A percentile compares a stretch with the other conserved stretches of the same genome.
Conservation (phyloP, 2,113 vertebrate genomes). For the Melozone crissalis region DNA sequence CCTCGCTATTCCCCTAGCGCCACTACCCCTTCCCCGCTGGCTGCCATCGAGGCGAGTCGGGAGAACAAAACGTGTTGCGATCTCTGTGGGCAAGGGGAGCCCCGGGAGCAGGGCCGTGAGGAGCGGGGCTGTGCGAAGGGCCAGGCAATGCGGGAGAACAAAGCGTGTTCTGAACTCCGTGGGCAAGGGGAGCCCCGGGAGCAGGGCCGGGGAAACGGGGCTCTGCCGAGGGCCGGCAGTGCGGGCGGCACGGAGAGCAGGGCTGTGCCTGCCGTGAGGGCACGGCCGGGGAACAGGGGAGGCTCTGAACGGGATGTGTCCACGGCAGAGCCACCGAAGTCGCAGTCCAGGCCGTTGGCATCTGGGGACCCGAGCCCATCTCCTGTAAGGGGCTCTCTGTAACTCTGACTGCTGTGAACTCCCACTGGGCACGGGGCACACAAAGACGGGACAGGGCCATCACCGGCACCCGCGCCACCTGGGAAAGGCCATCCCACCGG, state of each 20-base stretch:
- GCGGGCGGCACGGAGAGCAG: not conserved
- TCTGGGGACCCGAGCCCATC: not conserved
- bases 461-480: rapidly evolving
- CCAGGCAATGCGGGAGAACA: no score
- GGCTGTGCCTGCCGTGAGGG: rapidly evolving
- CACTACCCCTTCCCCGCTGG: not conserved
- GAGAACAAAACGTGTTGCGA: not conserved
- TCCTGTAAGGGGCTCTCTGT: not conserved
- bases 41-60: not conserved
- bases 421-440: not conserved
- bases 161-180: no score
- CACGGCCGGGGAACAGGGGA: rapidly evolving
- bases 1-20: not conserved
- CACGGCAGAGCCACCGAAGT: not conserved
- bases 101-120: not conserved
- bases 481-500: rapidly evolving
- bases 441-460: not conserved
- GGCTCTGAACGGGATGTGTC: not conserved
- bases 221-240: rapidly evolving
- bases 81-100: no score
- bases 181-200: no score
- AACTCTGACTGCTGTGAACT: not conserved
- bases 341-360: not conserved
- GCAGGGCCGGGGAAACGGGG: not conserved
- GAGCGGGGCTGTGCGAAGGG: not conserved